A percentile compares a stretch with the other conserved stretches of the same genome.
These are phyloP conservation scores for Vanacampus margaritifer DNA, from an alignment of 2,113 vertebrate species.

Conservation along the genomic window DNA sequence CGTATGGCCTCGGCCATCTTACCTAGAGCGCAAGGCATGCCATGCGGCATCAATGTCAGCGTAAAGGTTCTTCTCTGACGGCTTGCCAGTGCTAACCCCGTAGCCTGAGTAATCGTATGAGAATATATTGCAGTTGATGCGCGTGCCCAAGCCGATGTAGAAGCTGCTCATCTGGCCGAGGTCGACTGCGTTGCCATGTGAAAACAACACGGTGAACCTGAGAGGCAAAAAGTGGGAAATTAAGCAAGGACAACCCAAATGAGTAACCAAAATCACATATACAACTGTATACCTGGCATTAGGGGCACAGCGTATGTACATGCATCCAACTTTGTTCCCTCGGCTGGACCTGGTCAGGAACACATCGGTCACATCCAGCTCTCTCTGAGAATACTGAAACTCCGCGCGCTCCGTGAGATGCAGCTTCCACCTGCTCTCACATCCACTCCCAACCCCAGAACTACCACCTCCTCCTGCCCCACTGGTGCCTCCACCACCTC, in stretches of 20 bases:
- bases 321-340: constrained; percentile 89
- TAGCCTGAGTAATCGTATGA: constrained; percentile 99
- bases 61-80: constrained; percentile 95
- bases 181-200: constrained; percentile 94
- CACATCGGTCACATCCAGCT: constrained; percentile 91
- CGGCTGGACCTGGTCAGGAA: constrained; percentile 90
- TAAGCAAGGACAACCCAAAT: not conserved
- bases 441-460: constrained; percentile 19
- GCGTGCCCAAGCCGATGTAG: constrained; percentile 92
- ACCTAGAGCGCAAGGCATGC: constrained; percentile 94
- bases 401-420: constrained; percentile 90
- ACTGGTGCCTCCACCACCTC: constrained; percentile 8
- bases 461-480: not conserved
- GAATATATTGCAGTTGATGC: constrained; percentile 98
- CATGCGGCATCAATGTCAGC: constrained; percentile 94
- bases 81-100: constrained; percentile 88
- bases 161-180: constrained; percentile 99
- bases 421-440: constrained; percentile 83
- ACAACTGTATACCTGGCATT: constrained; percentile 79
- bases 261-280: not conserved
- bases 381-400: constrained; percentile 94
- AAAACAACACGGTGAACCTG: constrained; percentile 96
- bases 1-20: constrained; percentile 15
- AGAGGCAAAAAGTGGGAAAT: constrained; percentile 7
- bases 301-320: constrained; percentile 94